Evolutionary conservation across 2,113 vertebrate genomes (phyloP), one percentile per base, ranked within the genome.

Genomic region (Cynoglossus semilaevis): DNA sequence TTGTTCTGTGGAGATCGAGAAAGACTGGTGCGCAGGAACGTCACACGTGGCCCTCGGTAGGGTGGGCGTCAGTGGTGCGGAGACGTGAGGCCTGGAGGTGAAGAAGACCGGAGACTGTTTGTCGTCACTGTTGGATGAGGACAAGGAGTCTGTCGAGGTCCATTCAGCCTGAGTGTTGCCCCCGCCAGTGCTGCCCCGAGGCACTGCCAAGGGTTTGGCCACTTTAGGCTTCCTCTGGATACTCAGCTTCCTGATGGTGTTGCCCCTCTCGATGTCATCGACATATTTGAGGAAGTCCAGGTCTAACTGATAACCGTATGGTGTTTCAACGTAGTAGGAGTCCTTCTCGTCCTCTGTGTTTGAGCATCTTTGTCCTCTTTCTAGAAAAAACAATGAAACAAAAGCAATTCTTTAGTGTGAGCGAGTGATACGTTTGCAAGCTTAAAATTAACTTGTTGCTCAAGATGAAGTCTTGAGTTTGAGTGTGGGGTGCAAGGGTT

Each of bases 241-340:
- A 49, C 94, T 96, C 60, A 98, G 74, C 85, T 94, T 98, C 83
- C 92, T 97, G 70, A 99, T 93, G 6, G 96, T 96, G 83, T 97
- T 95, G 59, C 97, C 97, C 81, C 95, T 91, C 77, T 99, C 94
- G 60, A 99, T 99, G 88, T 98, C 96, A 51, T 99, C 94, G 75
- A 99, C 97, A 46, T 98, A 99, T 73, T 99, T 99, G 53, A 99
- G 92, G 82, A 99, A 99, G 82, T 99, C 96, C 88, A 99, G 87
- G 85, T 99, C 97, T 81, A 99, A 66, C 79, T 99, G 96, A 77
- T 92, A 99, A 68, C 97, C 97, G 0, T 99, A 99, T n/a, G 97
- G 96, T 1, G 96, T 99, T 83, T 98, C 96, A 91, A 99, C 92
- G 87, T 92, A 94, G 81, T 98, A 99, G 1, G 92, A 90, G 29